Evolutionary conservation across 2,888 invertebrate species (phyloP).

Genomic region (Hirtodrosophila confusa): DNA sequence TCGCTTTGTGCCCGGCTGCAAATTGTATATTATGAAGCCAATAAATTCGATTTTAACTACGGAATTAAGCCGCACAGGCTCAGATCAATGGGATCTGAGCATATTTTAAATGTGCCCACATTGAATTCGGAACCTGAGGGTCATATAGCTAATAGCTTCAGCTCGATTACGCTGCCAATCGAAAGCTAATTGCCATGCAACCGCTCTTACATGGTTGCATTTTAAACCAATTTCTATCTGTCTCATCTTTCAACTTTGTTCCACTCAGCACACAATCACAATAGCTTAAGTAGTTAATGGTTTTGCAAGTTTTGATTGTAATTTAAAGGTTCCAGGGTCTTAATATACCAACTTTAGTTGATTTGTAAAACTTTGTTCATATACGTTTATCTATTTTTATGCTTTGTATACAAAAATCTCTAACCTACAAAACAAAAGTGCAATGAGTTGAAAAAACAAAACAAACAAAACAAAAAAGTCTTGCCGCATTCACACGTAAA

Average conservation of each 20-base stretch:
- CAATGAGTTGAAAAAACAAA: slow-evolving; percentile 52
- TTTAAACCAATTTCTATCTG: not conserved
- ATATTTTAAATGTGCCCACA: no score
- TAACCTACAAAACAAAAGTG: slow-evolving; percentile 36
- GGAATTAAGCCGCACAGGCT: no score
- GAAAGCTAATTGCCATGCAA: slow-evolving; percentile 12
- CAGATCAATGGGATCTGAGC: no score
- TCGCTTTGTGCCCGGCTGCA: slow-evolving; percentile 24
- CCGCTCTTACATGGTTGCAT: not conserved
- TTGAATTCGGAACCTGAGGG: not conserved
- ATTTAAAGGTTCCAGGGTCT: slow-evolving; percentile 42
- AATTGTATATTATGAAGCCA: slow-evolving; percentile 27
- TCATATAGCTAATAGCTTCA: not conserved
- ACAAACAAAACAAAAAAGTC: slow-evolving; percentile 33
- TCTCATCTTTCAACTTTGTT: slow-evolving; percentile 10
- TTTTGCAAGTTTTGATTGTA: slow-evolving; percentile 48
- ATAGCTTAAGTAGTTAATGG: slow-evolving; percentile 28
- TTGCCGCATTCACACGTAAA: slow-evolving; percentile 49
- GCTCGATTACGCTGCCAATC: not conserved
- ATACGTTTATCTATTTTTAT: slow-evolving; percentile 24
- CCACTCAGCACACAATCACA: slow-evolving; percentile 32
- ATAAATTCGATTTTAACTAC: slow-evolving; percentile 39
- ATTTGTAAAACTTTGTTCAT: slow-evolving; percentile 24
- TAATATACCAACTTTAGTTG: slow-evolving; percentile 18
- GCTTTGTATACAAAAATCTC: slow-evolving; percentile 55